Conservation (phyloP, 2,797 vertebrate species). For the Lutjanus campechanus region DNA sequence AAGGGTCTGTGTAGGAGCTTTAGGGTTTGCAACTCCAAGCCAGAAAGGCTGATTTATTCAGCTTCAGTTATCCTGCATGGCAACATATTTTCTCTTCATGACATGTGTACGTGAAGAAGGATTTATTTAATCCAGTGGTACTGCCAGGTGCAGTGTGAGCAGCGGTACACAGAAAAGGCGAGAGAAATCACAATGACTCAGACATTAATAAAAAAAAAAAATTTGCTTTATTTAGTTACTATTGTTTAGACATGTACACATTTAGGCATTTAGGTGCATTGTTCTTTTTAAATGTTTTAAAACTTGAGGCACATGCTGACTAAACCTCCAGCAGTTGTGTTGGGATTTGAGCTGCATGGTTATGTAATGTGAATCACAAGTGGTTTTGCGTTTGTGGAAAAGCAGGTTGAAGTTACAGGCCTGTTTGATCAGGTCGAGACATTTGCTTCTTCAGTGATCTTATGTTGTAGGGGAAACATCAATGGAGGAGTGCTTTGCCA, state of each 20-base stretch:
- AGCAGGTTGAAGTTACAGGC: conserved; percentile 31
- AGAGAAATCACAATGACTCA: conserved; percentile 12
- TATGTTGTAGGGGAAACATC: background rate
- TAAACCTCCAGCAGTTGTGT: conserved; percentile 19
- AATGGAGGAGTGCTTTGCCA: background rate
- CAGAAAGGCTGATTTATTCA: conserved; percentile 33
- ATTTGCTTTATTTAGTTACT: conserved; percentile 3
- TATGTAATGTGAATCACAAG: conserved; percentile 39
- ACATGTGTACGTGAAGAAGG: conserved; percentile 39
- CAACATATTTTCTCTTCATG: conserved; percentile 45
- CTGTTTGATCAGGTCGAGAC: conserved; percentile 28
- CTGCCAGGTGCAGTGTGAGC: conserved; percentile 29
- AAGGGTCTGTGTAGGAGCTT: conserved; percentile 27
- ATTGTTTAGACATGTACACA: conserved; percentile 13
- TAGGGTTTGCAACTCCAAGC: conserved; percentile 17
- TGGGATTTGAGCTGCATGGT: conserved; percentile 27
- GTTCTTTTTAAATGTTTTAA: background rate
- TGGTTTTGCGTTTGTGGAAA: conserved; percentile 24
- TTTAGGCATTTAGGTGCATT: conserved; percentile 10
- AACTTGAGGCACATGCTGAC: background rate
- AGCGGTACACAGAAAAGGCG: conserved; percentile 7
- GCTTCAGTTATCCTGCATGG: conserved; percentile 26
- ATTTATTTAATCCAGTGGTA: conserved; percentile 63
- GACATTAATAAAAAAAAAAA: background rate
- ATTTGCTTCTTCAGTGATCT: background rate